These are phyloP conservation scores for Bothrops jararaca DNA, from an alignment of 2,113 vertebrate species.

Conservation along the genomic window DNA sequence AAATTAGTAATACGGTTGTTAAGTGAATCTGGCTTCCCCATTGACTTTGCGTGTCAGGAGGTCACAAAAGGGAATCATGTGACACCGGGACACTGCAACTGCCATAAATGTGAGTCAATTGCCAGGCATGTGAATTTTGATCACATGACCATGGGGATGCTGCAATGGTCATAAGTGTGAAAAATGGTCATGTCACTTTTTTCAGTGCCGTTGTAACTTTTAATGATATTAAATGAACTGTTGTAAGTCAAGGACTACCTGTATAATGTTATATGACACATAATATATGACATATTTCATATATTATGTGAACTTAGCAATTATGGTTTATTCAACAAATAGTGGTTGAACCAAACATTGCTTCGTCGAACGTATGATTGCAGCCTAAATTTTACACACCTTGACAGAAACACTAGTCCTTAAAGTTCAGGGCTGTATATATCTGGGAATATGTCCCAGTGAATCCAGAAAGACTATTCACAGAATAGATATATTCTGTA, in stretches of 20 bases:
- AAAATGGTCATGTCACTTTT: no score
- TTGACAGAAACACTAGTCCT: not conserved
- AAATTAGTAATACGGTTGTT: not conserved
- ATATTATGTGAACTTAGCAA: not conserved
- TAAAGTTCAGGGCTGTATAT: not conserved
- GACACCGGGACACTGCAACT: not conserved
- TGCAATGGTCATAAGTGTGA: no score
- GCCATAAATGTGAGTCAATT: not conserved
- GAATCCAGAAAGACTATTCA: not conserved
- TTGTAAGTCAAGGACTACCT: no score
- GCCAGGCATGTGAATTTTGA: no score
- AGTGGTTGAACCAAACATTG: not conserved
- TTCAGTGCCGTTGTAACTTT: no score
- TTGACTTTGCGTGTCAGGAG: not conserved
- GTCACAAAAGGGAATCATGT: not conserved
- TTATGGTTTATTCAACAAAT: not conserved
- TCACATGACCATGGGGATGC: no score
- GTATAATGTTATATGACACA: no score
- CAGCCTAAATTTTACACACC: not conserved
- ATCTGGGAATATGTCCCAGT: not conserved
- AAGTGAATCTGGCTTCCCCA: not conserved
- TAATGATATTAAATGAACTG: no score
- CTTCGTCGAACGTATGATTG: not conserved
- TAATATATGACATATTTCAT: not conserved
- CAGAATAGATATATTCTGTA: not conserved